Base-by-base conservation (phyloP, 2,797 vertebrate species). In the Neomorphus geoffroyi region DNA sequence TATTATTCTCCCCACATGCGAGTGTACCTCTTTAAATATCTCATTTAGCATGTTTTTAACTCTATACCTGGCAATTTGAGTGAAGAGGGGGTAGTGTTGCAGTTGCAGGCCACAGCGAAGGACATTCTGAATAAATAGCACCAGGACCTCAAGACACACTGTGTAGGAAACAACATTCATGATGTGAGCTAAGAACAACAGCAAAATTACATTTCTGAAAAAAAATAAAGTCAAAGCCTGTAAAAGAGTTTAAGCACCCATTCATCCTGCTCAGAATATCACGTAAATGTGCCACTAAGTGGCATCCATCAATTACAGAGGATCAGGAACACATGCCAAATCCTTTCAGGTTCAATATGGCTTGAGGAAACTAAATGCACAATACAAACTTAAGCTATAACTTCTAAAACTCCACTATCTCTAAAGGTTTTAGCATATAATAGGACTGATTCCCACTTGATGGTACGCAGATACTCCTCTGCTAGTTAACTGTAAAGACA, bases 191-290 rank as follows among this genome's bases (percentile, higher is more conserved):
- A 54, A 75, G 39, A 83, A 82, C 74, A 82, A 37, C 26, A 61
- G 50, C 27, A 67, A 71, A 57, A 80, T 21, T 73, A 74, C 16
- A 7, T 65, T 93, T 91, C 61, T 78, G 67, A 78, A 70, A 77
- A 86, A 51, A 73, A 86, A 81, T 43, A 23, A 83, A 92, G 48
- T 35, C 41, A 75, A 74, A 80, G 13, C 80, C 79, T 61, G 54
- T 79, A 60, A 93, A 95, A 94, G 43, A 69, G 91, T 69, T 75
- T 65, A 90, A 74, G 35, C 54, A 75, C 84, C 58, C 56, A 70
- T 88, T 93, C 74, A 70, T 61, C 54, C 61, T 74, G 50, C 69
- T 92, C 72, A 82, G 91, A 91, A 93, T 62, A 78, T 51, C 80
- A 82, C 54, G 74, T 60, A 89, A 92, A 88, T 78, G 72, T 79